Evolutionary conservation across 2,113 vertebrate genomes (phyloP).

Genomic region (Megalops atlanticus): DNA sequence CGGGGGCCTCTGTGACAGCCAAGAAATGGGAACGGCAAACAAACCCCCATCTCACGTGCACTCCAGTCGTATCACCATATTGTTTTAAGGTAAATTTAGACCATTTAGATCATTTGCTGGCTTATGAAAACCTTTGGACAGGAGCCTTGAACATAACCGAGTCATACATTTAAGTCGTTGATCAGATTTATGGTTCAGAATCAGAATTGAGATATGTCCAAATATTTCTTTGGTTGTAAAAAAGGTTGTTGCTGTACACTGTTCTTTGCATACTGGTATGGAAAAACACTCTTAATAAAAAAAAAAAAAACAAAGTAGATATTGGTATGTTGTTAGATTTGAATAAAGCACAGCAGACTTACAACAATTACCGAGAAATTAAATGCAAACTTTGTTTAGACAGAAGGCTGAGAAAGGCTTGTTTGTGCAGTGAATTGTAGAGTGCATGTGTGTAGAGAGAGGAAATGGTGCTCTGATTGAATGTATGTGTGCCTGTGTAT

Average conservation of each 20-base stretch:
- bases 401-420: background rate
- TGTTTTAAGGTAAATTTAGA: slow-evolving; percentile 35
- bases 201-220: slow-evolving; percentile 36
- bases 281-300: slow-evolving; percentile 38
- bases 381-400: no score
- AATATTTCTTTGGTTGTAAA: slow-evolving; percentile 38
- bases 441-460: background rate
- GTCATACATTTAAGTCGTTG: slow-evolving; percentile 27
- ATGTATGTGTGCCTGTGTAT: background rate
- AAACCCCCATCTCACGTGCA: slow-evolving; percentile 44
- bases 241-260: slow-evolving; percentile 19
- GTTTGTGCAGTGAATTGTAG: background rate
- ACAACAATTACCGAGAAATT: background rate
- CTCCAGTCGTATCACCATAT: slow-evolving; percentile 40
- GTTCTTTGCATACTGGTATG: slow-evolving; percentile 33
- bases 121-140: slow-evolving; percentile 33
- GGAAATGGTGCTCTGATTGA: background rate
- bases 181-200: slow-evolving; percentile 33
- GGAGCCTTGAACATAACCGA: slow-evolving; percentile 26
- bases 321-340: slow-evolving; percentile 28
- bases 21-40: slow-evolving; percentile 19
- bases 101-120: slow-evolving; percentile 35
- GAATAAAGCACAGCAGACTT: slow-evolving; percentile 36
- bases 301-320: slow-evolving; percentile 28
- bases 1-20: slow-evolving; percentile 31